phyloP scores from a whole-genome alignment of 2,797 vertebrate species.

The Coregonus sp. region DNA sequence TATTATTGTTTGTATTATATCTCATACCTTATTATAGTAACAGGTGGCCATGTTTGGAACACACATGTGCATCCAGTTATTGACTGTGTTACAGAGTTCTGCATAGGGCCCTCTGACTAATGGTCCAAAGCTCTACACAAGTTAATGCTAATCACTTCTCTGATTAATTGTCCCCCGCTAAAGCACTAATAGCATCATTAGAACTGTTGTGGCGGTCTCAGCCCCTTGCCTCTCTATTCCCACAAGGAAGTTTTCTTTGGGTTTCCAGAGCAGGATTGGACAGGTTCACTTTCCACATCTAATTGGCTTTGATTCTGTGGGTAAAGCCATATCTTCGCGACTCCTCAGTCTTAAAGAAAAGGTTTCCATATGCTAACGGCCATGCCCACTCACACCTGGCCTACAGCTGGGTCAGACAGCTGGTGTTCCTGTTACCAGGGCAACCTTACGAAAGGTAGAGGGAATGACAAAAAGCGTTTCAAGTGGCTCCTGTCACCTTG shows the following conservation, averaged over 20 bases:
- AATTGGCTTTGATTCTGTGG: constrained; percentile 43
- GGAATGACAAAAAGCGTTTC: not conserved
- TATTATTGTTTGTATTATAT: not conserved
- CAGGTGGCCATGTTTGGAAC: constrained; percentile 3
- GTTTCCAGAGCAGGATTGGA: constrained; percentile 14
- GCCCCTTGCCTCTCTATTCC: constrained; percentile 55
- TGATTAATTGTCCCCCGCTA: constrained; percentile 69
- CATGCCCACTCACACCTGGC: not conserved
- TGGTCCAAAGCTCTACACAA: constrained; percentile 63
- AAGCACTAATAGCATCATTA: constrained; percentile 75
- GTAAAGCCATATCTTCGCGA: not conserved
- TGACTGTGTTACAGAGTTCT: constrained; percentile 60
- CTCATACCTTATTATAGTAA: not conserved
- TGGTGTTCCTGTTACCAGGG: not conserved
- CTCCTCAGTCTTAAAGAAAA: not conserved
- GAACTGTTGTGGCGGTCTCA: constrained; percentile 58
- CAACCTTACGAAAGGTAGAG: not conserved
- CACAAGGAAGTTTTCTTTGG: constrained; percentile 32
- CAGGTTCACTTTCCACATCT: constrained; percentile 43
- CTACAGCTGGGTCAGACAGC: not conserved
- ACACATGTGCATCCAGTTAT: constrained; percentile 20
- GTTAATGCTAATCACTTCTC: constrained; percentile 73
- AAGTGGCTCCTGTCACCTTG: not conserved
- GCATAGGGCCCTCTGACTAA: constrained; percentile 66
- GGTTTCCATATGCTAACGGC: not conserved